Conservation (phyloP, 2,113 vertebrate genomes). For the Alligator mississippiensis region DNA sequence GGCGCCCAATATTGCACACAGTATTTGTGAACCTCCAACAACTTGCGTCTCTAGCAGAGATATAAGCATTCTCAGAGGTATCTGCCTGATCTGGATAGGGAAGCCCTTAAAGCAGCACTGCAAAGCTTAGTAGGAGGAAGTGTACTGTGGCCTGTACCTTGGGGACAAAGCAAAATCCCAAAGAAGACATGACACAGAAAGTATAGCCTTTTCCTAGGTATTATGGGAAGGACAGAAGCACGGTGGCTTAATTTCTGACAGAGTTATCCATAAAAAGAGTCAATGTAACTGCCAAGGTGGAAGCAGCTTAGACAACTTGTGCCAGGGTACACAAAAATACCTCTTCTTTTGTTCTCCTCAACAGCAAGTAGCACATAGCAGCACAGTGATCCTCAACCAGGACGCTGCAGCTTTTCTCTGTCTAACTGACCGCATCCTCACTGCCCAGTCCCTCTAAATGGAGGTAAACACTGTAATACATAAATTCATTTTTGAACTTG, state of each 20-base stretch:
- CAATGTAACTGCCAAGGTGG: neutral
- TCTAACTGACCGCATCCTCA: neutral
- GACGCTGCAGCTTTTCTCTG: too few species aligned
- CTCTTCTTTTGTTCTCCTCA: neutral
- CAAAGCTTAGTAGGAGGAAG: neutral
- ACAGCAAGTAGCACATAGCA: neutral
- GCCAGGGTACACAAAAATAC: neutral
- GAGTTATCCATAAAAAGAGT: neutral
- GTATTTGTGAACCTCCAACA: neutral
- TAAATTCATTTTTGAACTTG: too few species aligned
- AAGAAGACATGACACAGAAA: neutral
- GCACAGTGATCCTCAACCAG: too few species aligned
- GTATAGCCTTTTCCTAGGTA: neutral
- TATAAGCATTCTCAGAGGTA: neutral
- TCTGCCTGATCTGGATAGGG: constrained; percentile 4
- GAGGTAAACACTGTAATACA: too few species aligned
- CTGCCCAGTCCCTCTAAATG: neutral
- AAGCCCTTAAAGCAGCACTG: neutral
- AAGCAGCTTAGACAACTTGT: neutral
- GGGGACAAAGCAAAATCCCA: neutral
- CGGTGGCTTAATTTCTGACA: fast-evolving
- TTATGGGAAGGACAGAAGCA: neutral
- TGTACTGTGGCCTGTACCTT: fast-evolving
- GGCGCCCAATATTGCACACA: too few species aligned
- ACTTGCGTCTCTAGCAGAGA: neutral